A percentile compares a stretch with the other conserved stretches of the same genome.
Evolutionary conservation across 1,140 invertebrate species (phyloP).

Genomic region (Hylaeus volcanicus): DNA sequence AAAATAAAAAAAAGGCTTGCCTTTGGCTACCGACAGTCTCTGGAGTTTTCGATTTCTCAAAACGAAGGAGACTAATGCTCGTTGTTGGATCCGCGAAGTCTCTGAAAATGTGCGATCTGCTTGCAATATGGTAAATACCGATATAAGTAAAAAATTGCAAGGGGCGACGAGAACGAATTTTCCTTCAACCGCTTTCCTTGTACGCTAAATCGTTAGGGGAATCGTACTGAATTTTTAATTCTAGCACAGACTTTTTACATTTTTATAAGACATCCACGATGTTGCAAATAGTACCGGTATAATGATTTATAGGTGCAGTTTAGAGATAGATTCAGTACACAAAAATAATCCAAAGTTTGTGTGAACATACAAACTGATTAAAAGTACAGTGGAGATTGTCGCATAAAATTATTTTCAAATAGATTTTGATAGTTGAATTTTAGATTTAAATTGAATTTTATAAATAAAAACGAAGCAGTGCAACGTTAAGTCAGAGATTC

Average conservation of each 20-base stretch:
- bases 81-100: slow-evolving; percentile 76
- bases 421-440: too few relatives aligned
- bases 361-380: too few relatives aligned
- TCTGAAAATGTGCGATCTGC: slow-evolving; percentile 74
- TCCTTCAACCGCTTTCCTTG: slow-evolving; percentile 2
- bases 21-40: slow-evolving; percentile 75
- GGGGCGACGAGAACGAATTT: background rate
- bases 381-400: too few relatives aligned
- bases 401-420: too few relatives aligned
- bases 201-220: background rate
- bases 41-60: slow-evolving; percentile 75
- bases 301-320: too few relatives aligned
- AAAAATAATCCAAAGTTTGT: too few relatives aligned
- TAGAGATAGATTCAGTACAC: too few relatives aligned
- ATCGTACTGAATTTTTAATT: too few relatives aligned
- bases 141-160: slow-evolving; percentile 22
- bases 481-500: background rate
- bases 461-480: background rate
- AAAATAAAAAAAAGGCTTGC: slow-evolving; percentile 67
- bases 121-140: slow-evolving; percentile 39
- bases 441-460: background rate
- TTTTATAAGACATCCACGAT: too few relatives aligned
- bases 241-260: too few relatives aligned
- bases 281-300: too few relatives aligned
- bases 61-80: slow-evolving; percentile 78